Evolutionary conservation across 2,888 invertebrate species (phyloP).

Genomic region (Ophion costatus): DNA sequence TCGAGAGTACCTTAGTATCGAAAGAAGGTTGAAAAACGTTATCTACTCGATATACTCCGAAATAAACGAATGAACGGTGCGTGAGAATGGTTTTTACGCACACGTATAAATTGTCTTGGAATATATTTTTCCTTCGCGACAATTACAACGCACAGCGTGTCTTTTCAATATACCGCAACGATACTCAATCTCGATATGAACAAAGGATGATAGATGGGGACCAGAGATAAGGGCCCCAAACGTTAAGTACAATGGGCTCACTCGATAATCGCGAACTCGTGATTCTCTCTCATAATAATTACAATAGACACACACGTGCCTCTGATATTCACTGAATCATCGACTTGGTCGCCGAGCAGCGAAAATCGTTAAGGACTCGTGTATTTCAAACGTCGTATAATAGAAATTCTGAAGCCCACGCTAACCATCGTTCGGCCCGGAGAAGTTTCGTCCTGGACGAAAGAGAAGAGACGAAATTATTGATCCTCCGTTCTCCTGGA

Average conservation of each 20-base stretch:
- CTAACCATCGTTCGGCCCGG: constrained; percentile 48
- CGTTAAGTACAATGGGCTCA: constrained; percentile 56
- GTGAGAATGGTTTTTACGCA: too few species aligned
- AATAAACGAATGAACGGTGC: too few species aligned
- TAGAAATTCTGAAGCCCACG: constrained; percentile 64
- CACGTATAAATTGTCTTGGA: background rate
- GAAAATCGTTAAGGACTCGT: constrained; percentile 58
- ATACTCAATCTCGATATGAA: constrained; percentile 54
- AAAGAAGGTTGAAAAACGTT: too few species aligned
- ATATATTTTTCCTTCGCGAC: constrained; percentile 17
- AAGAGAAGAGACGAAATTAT: constrained; percentile 31
- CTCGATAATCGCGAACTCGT: constrained; percentile 52
- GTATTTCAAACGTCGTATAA: constrained; percentile 46
- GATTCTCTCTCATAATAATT: constrained; percentile 59
- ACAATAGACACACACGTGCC: constrained; percentile 42
- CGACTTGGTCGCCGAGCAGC: constrained; percentile 28
- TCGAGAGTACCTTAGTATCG: too few species aligned
- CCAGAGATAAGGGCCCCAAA: constrained; percentile 43
- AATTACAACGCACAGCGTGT: constrained; percentile 32
- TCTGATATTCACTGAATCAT: constrained; percentile 55
- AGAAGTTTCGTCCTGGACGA: constrained; percentile 22
- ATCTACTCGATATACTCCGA: too few species aligned
- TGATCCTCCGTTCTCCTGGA: constrained; percentile 32
- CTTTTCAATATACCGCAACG: constrained; percentile 46
- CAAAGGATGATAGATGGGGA: constrained; percentile 56